Evolutionary conservation across 2,797 vertebrate genomes (phyloP).

Genomic region (Enteromius unitaeniatus): DNA sequence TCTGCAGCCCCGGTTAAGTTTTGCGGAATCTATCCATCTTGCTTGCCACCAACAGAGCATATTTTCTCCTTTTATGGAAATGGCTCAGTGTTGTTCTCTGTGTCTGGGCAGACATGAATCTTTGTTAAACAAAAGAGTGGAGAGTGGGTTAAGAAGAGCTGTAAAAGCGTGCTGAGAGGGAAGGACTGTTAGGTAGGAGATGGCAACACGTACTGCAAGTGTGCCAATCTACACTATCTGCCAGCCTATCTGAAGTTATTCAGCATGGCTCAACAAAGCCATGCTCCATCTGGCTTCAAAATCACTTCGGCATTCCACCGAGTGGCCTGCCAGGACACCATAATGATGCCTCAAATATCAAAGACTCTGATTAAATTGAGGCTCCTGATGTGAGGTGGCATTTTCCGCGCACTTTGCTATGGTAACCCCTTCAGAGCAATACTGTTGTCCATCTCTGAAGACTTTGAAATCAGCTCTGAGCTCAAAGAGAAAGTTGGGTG

Average conservation of each 20-base stretch:
- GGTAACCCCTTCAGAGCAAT: slow-evolving; percentile 38
- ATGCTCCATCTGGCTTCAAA: slow-evolving; percentile 56
- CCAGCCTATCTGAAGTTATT: slow-evolving; percentile 54
- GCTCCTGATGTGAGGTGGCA: slow-evolving; percentile 51
- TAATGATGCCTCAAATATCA: slow-evolving; percentile 49
- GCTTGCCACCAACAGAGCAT: slow-evolving; percentile 58
- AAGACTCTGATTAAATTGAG: slow-evolving; percentile 52
- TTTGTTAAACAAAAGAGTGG: slow-evolving; percentile 62
- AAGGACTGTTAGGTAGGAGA: slow-evolving; percentile 45
- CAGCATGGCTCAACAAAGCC: slow-evolving; percentile 48
- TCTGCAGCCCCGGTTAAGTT: slow-evolving; percentile 46
- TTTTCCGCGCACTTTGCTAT: slow-evolving; percentile 48
- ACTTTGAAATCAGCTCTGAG: slow-evolving; percentile 42
- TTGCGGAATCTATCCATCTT: slow-evolving; percentile 54
- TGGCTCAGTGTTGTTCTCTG: slow-evolving; percentile 51
- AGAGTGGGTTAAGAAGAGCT: slow-evolving; percentile 55
- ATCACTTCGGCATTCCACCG: slow-evolving; percentile 52
- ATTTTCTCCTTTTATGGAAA: slow-evolving; percentile 69
- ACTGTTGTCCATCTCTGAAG: slow-evolving; percentile 10
- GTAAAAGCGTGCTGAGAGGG: slow-evolving; percentile 38
- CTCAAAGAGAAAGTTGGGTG: slow-evolving; percentile 30
- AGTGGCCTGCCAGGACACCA: slow-evolving; percentile 46
- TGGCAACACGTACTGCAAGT: slow-evolving; percentile 15
- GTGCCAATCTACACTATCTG: slow-evolving; percentile 42
- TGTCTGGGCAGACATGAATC: slow-evolving; percentile 55